These are phyloP conservation scores for Suncus etruscus DNA, from an alignment of 2,113 vertebrate genomes.

Conservation along the genomic window DNA sequence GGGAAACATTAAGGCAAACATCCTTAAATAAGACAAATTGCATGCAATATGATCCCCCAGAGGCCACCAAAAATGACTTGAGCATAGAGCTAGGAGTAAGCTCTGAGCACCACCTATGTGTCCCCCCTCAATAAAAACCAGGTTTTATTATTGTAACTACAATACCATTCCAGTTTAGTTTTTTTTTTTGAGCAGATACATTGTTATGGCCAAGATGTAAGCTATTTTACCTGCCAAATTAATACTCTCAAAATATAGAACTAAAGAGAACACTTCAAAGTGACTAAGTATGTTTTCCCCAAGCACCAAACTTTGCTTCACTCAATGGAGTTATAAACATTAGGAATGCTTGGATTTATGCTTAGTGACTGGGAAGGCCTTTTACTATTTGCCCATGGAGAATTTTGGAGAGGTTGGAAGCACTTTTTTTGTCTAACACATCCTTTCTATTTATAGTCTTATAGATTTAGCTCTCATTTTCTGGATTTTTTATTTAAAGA, in stretches of 20 bases:
- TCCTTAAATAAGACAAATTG: too few species aligned
- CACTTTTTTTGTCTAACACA: neutral
- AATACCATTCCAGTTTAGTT: neutral
- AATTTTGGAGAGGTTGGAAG: neutral
- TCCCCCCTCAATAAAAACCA: too few species aligned
- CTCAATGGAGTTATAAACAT: neutral
- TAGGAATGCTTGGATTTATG: neutral
- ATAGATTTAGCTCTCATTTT: neutral
- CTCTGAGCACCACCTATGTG: too few species aligned
- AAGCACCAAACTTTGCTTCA: neutral
- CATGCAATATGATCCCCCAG: too few species aligned
- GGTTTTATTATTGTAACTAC: conserved; percentile 5
- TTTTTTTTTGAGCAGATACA: neutral
- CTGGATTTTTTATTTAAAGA: neutral
- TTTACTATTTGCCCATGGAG: neutral
- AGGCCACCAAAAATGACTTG: too few species aligned
- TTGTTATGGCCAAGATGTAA: neutral
- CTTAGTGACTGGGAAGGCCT: neutral
- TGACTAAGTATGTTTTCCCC: neutral
- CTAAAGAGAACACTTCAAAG: neutral
- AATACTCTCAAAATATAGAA: conserved; percentile 17
- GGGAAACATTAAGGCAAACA: too few species aligned
- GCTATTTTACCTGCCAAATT: neutral
- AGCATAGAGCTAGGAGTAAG: too few species aligned
- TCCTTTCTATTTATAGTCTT: neutral